phyloP scores from a whole-genome alignment of 2,888 invertebrate genomes.

The Tortrix viridana region DNA sequence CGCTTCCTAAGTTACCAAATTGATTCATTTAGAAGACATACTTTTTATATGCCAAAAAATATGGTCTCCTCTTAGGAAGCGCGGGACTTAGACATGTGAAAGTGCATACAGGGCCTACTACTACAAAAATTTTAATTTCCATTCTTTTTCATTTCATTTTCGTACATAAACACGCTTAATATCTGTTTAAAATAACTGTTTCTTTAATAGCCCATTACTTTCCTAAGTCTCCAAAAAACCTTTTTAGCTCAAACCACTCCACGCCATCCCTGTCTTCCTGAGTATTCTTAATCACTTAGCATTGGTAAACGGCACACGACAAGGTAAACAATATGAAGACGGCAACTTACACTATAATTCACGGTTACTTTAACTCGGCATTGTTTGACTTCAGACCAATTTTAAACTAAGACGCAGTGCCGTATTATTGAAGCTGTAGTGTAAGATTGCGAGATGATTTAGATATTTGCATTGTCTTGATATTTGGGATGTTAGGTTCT shows the following conservation, averaged over 20 bases:
- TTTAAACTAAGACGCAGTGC: slow-evolving; percentile 57
- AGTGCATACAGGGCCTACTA: too few species aligned
- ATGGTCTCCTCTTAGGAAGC: too few species aligned
- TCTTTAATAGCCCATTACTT: too few species aligned
- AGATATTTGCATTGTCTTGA: slow-evolving; percentile 34
- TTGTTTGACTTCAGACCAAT: slow-evolving; percentile 65
- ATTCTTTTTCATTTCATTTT: too few species aligned
- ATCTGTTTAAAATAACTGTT: too few species aligned
- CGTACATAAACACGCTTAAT: too few species aligned
- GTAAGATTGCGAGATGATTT: slow-evolving; percentile 29
- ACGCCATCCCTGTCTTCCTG: slow-evolving; percentile 48
- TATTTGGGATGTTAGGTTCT: slow-evolving; percentile 3
- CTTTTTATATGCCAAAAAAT: too few species aligned
- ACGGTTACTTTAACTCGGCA: slow-evolving; percentile 66
- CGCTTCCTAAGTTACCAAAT: too few species aligned
- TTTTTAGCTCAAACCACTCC: slow-evolving; percentile 49
- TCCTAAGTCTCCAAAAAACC: too few species aligned
- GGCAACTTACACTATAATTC: slow-evolving; percentile 81
- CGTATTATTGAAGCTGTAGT: slow-evolving; percentile 49
- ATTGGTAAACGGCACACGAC: slow-evolving; percentile 79
- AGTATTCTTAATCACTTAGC: slow-evolving; percentile 84
- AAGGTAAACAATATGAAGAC: slow-evolving; percentile 84
- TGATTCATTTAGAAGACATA: too few species aligned
- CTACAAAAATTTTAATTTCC: too few species aligned
- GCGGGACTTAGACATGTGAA: too few species aligned